Conservation (phyloP, 2,888 invertebrate genomes). For the Myopa tessellatipennis region DNA sequence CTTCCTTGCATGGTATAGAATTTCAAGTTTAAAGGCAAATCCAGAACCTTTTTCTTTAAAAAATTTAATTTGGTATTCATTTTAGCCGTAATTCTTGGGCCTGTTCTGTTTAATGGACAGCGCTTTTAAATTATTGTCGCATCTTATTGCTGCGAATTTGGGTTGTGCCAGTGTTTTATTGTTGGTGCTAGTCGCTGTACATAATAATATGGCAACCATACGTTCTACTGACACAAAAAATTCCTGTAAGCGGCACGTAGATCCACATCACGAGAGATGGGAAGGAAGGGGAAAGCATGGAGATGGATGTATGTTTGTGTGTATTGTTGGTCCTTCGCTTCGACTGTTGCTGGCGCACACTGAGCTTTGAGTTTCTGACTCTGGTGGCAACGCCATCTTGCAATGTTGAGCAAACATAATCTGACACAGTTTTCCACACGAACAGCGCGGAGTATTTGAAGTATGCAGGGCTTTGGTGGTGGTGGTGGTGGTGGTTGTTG, state of each 20-base stretch:
- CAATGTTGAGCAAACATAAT: constrained; percentile 17
- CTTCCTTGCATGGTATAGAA: too few species aligned
- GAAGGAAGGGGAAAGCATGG: neutral
- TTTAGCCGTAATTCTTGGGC: too few species aligned
- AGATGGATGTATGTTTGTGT: too few species aligned
- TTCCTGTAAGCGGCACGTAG: neutral
- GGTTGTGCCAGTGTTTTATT: constrained; percentile 10
- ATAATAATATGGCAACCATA: neutral
- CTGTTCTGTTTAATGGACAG: neutral
- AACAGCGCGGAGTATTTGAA: constrained; percentile 1
- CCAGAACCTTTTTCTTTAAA: too few species aligned
- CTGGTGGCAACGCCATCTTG: constrained; percentile 29
- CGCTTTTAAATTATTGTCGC: constrained; percentile 29
- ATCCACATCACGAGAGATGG: neutral
- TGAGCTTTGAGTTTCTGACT: neutral
- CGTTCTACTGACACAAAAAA: neutral
- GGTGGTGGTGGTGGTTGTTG: neutral
- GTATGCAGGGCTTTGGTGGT: neutral
- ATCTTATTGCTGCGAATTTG: constrained; percentile 26
- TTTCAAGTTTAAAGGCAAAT: too few species aligned
- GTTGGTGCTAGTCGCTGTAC: neutral
- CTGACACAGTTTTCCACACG: constrained; percentile 5
- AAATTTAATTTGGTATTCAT: too few species aligned
- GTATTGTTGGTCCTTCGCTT: too few species aligned
- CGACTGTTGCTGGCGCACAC: neutral